Evolutionary conservation across 2,113 vertebrate species (phyloP).

Genomic region (Notechis scutatus): DNA sequence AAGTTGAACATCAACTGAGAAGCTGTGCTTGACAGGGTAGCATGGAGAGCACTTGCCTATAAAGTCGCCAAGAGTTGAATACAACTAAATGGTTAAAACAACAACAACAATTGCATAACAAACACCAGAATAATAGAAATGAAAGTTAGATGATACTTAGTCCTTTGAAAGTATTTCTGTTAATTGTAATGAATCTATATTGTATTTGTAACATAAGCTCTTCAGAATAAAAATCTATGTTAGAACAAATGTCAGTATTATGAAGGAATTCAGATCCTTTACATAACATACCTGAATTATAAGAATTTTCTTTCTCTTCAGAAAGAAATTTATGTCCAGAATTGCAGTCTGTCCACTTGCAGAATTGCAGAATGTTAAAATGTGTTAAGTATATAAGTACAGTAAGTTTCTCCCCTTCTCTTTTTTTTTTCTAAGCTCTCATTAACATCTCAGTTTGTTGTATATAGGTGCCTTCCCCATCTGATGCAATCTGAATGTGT

Average conservation of each 20-base stretch:
- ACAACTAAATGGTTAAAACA: background rate
- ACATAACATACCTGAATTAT: background rate
- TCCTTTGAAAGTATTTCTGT: background rate
- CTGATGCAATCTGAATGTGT: background rate
- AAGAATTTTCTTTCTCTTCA: background rate
- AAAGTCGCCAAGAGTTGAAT: background rate
- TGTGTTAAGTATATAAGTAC: background rate
- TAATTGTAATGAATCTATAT: background rate
- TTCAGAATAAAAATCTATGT: background rate
- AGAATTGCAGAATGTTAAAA: background rate
- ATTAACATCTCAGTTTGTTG: background rate
- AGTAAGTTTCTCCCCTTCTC: background rate
- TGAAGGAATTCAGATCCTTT: background rate
- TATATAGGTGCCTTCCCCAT: background rate
- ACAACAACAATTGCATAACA: background rate
- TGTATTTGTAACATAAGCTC: background rate
- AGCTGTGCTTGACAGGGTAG: background rate
- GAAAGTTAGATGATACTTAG: background rate
- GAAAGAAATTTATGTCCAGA: background rate
- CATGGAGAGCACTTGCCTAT: background rate
- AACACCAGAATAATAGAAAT: background rate
- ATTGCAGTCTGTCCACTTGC: background rate
- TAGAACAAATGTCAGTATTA: background rate
- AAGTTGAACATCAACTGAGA: background rate
- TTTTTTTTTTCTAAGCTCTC: background rate